Evolutionary conservation across 2,888 invertebrate species (phyloP).

Genomic region (Campoletis raptor): DNA sequence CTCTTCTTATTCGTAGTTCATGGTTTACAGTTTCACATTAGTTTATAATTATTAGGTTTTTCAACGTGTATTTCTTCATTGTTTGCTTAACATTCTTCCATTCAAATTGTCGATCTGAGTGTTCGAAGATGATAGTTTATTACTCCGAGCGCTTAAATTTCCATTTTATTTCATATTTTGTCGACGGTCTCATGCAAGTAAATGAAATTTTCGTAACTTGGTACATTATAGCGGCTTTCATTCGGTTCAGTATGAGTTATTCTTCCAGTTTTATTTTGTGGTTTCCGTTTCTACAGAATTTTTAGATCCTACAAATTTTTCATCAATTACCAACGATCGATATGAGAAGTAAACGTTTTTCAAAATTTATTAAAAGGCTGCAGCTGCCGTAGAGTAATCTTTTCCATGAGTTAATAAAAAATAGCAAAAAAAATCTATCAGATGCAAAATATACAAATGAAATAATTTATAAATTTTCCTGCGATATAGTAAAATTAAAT

Average conservation of each 20-base stretch:
- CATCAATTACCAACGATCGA: slow-evolving; percentile 14
- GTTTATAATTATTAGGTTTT: slow-evolving; percentile 11
- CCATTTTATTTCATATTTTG: background rate
- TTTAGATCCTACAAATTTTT: background rate
- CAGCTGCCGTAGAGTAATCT: background rate
- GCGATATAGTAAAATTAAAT: background rate
- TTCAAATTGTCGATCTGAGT: background rate
- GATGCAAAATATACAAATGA: background rate
- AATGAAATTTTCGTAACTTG: background rate
- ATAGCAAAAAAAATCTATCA: background rate
- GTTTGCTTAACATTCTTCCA: background rate
- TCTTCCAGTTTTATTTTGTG: background rate
- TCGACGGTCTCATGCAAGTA: background rate
- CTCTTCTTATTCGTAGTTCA: slow-evolving; percentile 1
- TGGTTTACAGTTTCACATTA: background rate
- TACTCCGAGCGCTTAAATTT: background rate
- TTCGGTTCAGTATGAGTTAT: background rate
- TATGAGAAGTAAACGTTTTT: slow-evolving; percentile 1
- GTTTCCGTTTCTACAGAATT: background rate
- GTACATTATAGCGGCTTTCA: background rate
- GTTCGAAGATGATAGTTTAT: background rate
- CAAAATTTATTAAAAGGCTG: background rate
- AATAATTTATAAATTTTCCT: background rate
- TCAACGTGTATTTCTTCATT: background rate
- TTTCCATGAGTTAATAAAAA: background rate